Base-by-base conservation (phyloP, 2,888 invertebrate genomes). In the Melangyna quadrimaculata region DNA sequence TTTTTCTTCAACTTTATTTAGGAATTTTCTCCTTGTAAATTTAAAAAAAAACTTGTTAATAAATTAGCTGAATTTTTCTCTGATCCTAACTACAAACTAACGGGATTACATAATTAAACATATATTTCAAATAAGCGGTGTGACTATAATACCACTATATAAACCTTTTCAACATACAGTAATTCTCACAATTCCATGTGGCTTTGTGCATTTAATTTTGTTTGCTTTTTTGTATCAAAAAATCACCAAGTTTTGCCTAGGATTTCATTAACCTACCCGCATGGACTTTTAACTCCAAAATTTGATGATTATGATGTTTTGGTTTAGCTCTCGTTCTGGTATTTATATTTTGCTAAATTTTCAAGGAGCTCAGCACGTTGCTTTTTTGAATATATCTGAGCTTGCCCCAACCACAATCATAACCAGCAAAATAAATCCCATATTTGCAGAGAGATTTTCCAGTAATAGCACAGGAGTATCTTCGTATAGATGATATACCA, bases 241-340 rank as follows among this genome's bases (percentile, higher is more conserved):
- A 43, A 17, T 43, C 43, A 19, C 17, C 43, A 8, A 24, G 22
- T 63, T 37, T 61, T 40, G 72, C 61, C 40, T 48, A 17, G 55
- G 55, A 71, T 63, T 63, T 70, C 61, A 70, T 63, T 78, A 61
- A 77, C 32, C 57, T 57, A 14, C 17, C 53, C 55, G 40, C 27
- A 27, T 40, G 14, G 32, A 32, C 55, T 32, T 32, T 17, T 17
- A 9, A 43, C 17, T 43, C 43, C 1, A 19, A 43, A 43, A 43
- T 43, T 8, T 43, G 43, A 43, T 43, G 43, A 43, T 43, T 43
- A 43, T 43, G 43, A 17, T 43, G 43, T 43, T 43, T 17, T 43
- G 17, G 43, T 43, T 14, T 19, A 17, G 43, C 9, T 9, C 9
- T 43, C 43, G 8, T 43, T 43, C 17, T 17, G 1, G n/a, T 43